A percentile compares a stretch with the other conserved stretches of the same genome.
Evolutionary conservation across 2,797 vertebrate species (phyloP).

Genomic region (Antennarius maculatus): DNA sequence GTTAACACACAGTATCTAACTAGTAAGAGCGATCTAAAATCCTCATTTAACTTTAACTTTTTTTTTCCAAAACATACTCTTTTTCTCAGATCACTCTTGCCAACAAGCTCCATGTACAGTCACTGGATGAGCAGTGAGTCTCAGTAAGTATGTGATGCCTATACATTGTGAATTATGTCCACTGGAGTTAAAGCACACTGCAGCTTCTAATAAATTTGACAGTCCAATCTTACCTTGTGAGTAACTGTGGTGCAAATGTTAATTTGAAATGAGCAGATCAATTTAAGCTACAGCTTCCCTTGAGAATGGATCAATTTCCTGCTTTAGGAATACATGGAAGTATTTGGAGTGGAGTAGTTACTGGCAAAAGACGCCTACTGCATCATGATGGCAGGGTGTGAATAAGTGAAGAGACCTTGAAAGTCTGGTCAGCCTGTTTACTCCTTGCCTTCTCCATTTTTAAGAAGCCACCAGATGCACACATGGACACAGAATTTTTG

Average conservation of each 20-base stretch:
- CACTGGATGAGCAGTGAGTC: neutral
- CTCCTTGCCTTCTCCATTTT: slow-evolving; percentile 2
- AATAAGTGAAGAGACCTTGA: slow-evolving; percentile 18
- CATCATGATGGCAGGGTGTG: slow-evolving; percentile 7
- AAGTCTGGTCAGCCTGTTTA: slow-evolving; percentile 14
- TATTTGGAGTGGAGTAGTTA: neutral
- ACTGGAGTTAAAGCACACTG: neutral
- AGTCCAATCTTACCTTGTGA: neutral
- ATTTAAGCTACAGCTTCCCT: slow-evolving; percentile 6
- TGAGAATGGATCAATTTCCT: slow-evolving; percentile 8
- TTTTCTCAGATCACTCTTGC: neutral
- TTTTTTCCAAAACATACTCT: too few species aligned
- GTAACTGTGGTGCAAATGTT: slow-evolving; percentile 2
- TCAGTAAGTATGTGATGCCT: neutral
- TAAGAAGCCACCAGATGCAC: slow-evolving; percentile 16
- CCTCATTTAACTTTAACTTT: neutral
- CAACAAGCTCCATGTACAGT: neutral
- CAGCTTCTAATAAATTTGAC: neutral
- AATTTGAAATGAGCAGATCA: slow-evolving; percentile 11
- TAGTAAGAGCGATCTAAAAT: too few species aligned
- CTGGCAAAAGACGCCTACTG: neutral
- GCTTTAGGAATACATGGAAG: neutral
- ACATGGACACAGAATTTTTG: slow-evolving; percentile 28
- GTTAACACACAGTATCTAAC: neutral
- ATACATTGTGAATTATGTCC: neutral